Evolutionary conservation across 2,797 vertebrate genomes (phyloP).

Genomic region (Echiichthys vipera): DNA sequence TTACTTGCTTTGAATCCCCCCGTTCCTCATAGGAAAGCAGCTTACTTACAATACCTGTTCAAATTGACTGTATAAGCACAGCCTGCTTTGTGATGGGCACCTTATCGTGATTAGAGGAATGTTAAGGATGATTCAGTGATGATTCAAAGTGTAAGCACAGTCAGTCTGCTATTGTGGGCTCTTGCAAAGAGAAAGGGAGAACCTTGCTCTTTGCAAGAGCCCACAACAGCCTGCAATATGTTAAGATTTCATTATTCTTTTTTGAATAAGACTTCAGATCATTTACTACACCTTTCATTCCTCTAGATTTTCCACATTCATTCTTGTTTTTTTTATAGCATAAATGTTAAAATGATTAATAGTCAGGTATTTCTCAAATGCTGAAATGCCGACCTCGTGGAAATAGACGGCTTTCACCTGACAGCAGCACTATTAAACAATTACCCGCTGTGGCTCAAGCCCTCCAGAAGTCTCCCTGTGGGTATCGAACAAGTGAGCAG

Average conservation of each 20-base stretch:
- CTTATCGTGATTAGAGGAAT: conserved; percentile 41
- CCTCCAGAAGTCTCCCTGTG: conserved; percentile 64
- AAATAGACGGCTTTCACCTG: conserved; percentile 55
- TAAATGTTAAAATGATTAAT: conserved; percentile 19
- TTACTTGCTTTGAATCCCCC: conserved; percentile 72
- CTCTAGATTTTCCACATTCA: not conserved
- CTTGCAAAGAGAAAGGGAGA: not conserved
- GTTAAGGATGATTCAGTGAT: conserved; percentile 34
- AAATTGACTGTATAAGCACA: conserved; percentile 56
- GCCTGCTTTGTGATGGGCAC: conserved; percentile 46
- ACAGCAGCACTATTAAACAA: conserved; percentile 70
- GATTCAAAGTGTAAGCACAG: conserved; percentile 27
- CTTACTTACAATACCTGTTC: conserved; percentile 72
- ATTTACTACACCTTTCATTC: not conserved
- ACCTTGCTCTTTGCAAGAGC: no score
- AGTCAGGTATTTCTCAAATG: not conserved
- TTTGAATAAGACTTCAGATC: not conserved
- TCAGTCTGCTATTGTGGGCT: conserved; percentile 22
- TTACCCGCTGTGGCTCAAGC: conserved; percentile 69
- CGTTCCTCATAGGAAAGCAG: conserved; percentile 58
- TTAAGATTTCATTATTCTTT: conserved; percentile 8
- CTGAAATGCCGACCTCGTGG: conserved; percentile 24
- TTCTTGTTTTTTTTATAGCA: not conserved
- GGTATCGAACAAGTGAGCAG: conserved; percentile 77
- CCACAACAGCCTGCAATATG: no score